These are phyloP conservation scores for Brenthis hecate DNA, from an alignment of 2,888 invertebrate genomes.

Conservation along the genomic window DNA sequence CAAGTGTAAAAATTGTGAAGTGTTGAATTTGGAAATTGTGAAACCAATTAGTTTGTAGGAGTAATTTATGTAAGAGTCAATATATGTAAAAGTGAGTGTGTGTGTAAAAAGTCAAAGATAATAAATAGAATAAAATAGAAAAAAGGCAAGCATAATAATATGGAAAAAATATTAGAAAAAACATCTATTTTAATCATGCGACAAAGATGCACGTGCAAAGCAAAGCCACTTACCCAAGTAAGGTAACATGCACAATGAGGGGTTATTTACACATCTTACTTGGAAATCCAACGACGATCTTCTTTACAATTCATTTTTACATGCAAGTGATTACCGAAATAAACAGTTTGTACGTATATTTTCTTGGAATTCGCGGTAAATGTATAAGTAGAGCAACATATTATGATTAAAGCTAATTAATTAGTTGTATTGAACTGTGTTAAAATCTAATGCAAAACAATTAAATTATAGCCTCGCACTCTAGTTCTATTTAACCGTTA, in stretches of 20 bases:
- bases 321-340: slow-evolving; percentile 63
- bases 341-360: slow-evolving; percentile 49
- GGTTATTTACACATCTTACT: slow-evolving; percentile 73
- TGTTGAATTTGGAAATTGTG: slow-evolving; percentile 72
- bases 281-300: slow-evolving; percentile 81
- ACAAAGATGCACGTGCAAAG: slow-evolving; percentile 70
- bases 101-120: slow-evolving; percentile 64
- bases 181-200: slow-evolving; percentile 60
- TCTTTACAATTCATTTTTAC: slow-evolving; percentile 62
- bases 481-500: slow-evolving; percentile 60
- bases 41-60: slow-evolving; percentile 72
- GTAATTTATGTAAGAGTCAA: slow-evolving; percentile 53
- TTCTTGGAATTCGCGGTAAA: slow-evolving; percentile 57
- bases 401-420: slow-evolving; percentile 67
- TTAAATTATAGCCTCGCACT: slow-evolving; percentile 75
- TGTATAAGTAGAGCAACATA: slow-evolving; percentile 70
- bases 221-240: slow-evolving; percentile 67
- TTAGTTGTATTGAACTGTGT: slow-evolving; percentile 61
- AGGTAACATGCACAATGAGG: slow-evolving; percentile 63
- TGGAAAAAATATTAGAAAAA: slow-evolving; percentile 46
- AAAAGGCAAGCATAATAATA: slow-evolving; percentile 66
- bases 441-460: slow-evolving; percentile 80
- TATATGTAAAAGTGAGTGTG: slow-evolving; percentile 51
- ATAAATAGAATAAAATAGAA: slow-evolving; percentile 58
- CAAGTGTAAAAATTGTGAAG: slow-evolving; percentile 67